A percentile compares a stretch with the other conserved stretches of the same genome.
These are phyloP conservation scores for Acridotheres tristis DNA, from an alignment of 2,797 vertebrate genomes.

Conservation along the genomic window DNA sequence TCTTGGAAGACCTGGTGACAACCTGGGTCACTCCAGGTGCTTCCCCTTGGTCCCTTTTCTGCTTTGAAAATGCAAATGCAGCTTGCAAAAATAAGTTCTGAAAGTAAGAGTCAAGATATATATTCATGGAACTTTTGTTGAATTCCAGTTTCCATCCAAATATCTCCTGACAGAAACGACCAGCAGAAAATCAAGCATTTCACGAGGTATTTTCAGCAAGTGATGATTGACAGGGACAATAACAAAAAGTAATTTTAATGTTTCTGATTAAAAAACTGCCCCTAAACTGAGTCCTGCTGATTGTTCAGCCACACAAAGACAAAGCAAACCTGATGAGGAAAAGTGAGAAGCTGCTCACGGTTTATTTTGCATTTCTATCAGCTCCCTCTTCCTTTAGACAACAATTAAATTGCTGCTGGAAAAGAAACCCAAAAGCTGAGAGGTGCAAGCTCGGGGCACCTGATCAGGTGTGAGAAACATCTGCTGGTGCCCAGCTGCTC, in stretches of 20 bases:
- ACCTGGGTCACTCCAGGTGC: background rate
- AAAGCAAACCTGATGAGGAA: background rate
- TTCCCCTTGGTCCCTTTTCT: background rate
- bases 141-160: background rate
- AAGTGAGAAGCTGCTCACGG: accelerated
- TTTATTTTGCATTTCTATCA: background rate
- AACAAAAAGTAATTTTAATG: background rate
- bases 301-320: background rate
- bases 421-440: background rate
- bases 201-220: background rate
- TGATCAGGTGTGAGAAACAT: background rate
- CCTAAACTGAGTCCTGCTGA: background rate
- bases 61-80: background rate
- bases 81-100: background rate
- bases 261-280: background rate
- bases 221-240: background rate
- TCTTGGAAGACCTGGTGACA: background rate
- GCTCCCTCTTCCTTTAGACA: background rate
- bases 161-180: background rate
- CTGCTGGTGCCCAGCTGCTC: background rate
- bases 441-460: background rate
- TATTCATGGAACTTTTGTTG: background rate
- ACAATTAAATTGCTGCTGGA: background rate
- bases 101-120: background rate
- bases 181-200: background rate